Evolutionary conservation across 2,797 vertebrate species (phyloP), one percentile per base, ranked within the genome.

Genomic region (Sebastes minor): DNA sequence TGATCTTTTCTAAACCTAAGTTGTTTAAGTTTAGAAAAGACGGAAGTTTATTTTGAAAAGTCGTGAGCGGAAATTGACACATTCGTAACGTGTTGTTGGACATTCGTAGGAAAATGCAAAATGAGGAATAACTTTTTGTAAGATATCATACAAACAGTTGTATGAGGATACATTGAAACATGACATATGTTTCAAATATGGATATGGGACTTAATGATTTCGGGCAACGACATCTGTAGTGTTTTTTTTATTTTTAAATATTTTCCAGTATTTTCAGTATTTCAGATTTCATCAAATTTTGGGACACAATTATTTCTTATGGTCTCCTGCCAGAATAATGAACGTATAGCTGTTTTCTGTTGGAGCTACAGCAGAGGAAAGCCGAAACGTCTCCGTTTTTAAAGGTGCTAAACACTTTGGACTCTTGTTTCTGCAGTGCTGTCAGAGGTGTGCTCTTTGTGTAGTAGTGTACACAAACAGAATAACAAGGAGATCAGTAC

Each of bases 401-500:
- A 30, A 78, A 63, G 13, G 23, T 14, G 32, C 28, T 8, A 6
- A 79, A 78, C 59, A 35, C 62, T 62, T n/a, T 27, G 30, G 64
- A 22, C 49, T 57, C 28, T 25, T 52, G 64, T 76, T 22, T 63
- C 28, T 62, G 74, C 71, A n/a, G 56, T 3, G 6, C 35, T 35
- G 70, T 61, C 38, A 22, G 38, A 35, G 57, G 38, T 64, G 18
- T 68, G 53, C 32, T 59, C 68, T 56, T 53, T 76, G 27, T 53
- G 53, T 53, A 53, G 61, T 66, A 2, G 1, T 28, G 62, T 59
- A 49, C 65, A 63, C 63, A 62, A 52, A 61, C 35, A 53, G 32
- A 70, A 75, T 57, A 73, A 77, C 59, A 69, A 74, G 59, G 32
- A 61, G 20, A 76, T 81, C 79, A 63, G 52, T n/a, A 57, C 55